phyloP scores from a whole-genome alignment of 2,113 vertebrate genomes.

The Struthidea cinerea region DNA sequence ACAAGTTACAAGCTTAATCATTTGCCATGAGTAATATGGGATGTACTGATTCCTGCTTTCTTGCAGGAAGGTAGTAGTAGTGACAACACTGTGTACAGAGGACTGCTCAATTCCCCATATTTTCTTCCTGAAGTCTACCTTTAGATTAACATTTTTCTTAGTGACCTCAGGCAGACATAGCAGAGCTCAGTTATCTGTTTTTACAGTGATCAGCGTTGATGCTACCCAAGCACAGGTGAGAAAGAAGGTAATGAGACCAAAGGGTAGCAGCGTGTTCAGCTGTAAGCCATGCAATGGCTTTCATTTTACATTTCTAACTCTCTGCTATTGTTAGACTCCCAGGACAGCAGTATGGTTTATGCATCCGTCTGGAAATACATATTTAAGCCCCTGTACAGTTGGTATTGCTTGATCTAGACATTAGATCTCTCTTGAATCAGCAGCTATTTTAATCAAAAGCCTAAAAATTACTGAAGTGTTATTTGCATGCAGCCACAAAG shows the following conservation, averaged over 20 bases:
- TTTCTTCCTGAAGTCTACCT: neutral
- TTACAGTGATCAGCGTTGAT: neutral
- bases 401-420: constrained; percentile 32
- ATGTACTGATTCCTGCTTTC: neutral
- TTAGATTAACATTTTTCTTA: neutral
- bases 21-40: neutral
- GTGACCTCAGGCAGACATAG: neutral
- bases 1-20: neutral
- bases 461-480: constrained; percentile 31
- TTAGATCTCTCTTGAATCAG: constrained; percentile 24
- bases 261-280: neutral
- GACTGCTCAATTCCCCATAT: neutral
- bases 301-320: neutral
- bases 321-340: neutral
- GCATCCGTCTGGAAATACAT: constrained; percentile 51
- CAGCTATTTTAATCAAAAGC: constrained; percentile 48
- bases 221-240: neutral
- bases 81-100: neutral
- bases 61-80: neutral
- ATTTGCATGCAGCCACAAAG: constrained; percentile 31
- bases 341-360: neutral
- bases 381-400: constrained; percentile 19
- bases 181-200: neutral
- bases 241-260: neutral
- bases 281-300: neutral